Base-by-base conservation (phyloP, 2,888 invertebrate species). In the Calameuta idolon region DNA sequence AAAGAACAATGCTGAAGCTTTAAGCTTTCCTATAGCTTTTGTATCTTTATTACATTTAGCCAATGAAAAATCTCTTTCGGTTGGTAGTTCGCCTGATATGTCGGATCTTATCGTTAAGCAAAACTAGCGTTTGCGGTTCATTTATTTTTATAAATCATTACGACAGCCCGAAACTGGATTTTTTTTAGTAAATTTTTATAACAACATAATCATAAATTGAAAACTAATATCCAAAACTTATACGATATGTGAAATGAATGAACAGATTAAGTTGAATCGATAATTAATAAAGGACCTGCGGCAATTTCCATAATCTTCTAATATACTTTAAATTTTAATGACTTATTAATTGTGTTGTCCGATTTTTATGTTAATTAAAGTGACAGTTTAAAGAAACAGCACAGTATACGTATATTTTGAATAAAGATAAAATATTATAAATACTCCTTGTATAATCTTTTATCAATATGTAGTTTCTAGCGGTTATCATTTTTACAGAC, bases 41-140 rank as follows among this genome's bases (percentile, higher is more conserved):
- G 94, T 96, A 34, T 96, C 97, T 0, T 92, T 97, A 31, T 92
- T 98, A 5, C 97, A 98, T 92, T 92, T 98, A 85, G 96, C 96
- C 3, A 98, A 98, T 89, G 97, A 98, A 89, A 95, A 95, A 86
- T 94, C 93, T 69, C 91, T 96, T 9, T 77, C 74, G 34, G 75
- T 90, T 73, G 69, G n/a, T 9, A 76, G 85, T 1, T 12, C 79
- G 4, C n/a, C 79, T 1, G 85, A 88, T 37, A 71, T 86, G 74
- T 83, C 86, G 0, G 88, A 91, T 77, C 75, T 91, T 23, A 76
- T 80, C 33, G 76, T 91, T 75, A 33, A 76, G 1, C 78, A 80
- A 55, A 80, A 76, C 9, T 55, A 55, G 2, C 23, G 9, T 55
- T 55, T 23, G 23, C 2, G 5, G 55, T 55, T 55, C 55, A 23